Evolutionary conservation across 1,140 invertebrate species (phyloP).

Genomic region (Helicoverpa armigera): DNA sequence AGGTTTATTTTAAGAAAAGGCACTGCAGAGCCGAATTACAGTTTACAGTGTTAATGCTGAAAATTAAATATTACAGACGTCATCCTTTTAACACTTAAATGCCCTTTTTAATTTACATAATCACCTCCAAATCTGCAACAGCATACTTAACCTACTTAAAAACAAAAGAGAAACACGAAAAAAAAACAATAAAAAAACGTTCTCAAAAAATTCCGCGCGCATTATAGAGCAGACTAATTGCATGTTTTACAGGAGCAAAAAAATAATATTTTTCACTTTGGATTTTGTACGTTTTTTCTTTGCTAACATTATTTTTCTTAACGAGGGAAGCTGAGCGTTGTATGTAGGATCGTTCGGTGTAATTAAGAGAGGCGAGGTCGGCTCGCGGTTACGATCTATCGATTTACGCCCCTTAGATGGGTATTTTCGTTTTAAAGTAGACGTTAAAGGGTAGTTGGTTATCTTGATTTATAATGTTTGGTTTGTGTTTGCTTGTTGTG

Average conservation of each 20-base stretch:
- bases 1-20: too few species aligned
- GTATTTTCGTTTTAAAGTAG: constrained; percentile 25
- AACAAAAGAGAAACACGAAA: constrained; percentile 9
- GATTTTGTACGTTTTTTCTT: constrained; percentile 13
- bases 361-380: constrained; percentile 26
- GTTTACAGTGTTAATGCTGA: background rate
- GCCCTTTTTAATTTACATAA: too few species aligned
- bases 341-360: constrained; percentile 21
- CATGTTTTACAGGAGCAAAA: constrained; percentile 16
- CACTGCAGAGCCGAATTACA: too few species aligned
- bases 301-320: constrained; percentile 36
- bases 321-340: constrained; percentile 4
- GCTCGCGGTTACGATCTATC: constrained; percentile 34
- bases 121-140: background rate
- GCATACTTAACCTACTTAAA: constrained; percentile 18
- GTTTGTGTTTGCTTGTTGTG: background rate
- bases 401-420: constrained; percentile 10
- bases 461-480: constrained; percentile 25
- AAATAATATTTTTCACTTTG: background rate
- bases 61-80: background rate
- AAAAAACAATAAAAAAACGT: constrained; percentile 21
- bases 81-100: background rate
- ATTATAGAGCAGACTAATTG: constrained; percentile 40
- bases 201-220: constrained; percentile 14
- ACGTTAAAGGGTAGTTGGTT: constrained; percentile 23